These are phyloP conservation scores for Limnodromus scolopaceus DNA, from an alignment of 2,797 vertebrate genomes.

Conservation along the genomic window DNA sequence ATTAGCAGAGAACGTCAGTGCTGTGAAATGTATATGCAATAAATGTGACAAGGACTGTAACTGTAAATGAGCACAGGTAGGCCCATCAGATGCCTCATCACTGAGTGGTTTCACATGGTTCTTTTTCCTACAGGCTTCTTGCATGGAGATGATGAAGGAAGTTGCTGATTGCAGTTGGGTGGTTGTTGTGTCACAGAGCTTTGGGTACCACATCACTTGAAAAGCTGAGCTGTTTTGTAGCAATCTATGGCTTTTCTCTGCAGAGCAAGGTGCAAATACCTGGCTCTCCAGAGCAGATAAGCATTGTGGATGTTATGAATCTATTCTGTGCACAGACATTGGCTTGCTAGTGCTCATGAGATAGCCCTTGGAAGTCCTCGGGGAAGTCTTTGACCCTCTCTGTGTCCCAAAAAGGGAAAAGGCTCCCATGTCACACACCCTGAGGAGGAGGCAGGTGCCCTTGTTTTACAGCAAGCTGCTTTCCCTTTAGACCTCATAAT, in stretches of 20 bases:
- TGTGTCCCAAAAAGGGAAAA: not conserved
- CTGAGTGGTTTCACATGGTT: not conserved
- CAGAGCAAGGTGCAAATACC: not conserved
- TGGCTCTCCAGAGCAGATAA: not conserved
- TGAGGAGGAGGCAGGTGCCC: not conserved
- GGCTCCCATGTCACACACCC: not conserved
- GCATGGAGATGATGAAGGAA: not conserved
- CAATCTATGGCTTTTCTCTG: not conserved
- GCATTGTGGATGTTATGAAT: not conserved
- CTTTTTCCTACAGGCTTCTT: not conserved
- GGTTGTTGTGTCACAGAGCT: not conserved
- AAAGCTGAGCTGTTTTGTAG: not conserved
- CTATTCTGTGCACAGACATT: not conserved
- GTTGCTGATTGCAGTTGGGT: rapidly evolving
- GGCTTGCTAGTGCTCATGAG: not conserved
- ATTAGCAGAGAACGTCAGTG: not conserved
- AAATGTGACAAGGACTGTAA: not conserved
- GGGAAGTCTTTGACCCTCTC: not conserved
- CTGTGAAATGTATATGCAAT: not conserved
- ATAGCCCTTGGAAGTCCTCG: not conserved
- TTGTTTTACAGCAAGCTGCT: not conserved
- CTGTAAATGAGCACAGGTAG: not conserved
- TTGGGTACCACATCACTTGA: not conserved
- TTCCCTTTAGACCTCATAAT: not conserved
- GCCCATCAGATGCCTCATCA: not conserved